Conservation (phyloP, 92 coral and sea anemone genomes). For the Paragorgia papillata region DNA sequence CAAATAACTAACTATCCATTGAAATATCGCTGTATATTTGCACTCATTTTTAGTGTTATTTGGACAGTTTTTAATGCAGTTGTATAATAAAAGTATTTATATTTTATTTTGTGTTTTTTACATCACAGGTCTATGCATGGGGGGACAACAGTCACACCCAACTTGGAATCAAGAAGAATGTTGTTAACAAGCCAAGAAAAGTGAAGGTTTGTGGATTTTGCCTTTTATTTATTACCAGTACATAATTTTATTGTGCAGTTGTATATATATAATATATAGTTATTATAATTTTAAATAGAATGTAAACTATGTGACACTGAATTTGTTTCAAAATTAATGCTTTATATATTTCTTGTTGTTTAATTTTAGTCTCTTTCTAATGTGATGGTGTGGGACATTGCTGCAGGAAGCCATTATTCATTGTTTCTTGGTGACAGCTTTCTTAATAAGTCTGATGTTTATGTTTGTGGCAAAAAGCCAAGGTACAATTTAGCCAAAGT, state of each 20-base stretch:
- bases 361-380: constrained; percentile 82
- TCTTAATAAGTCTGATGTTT: constrained; percentile 83
- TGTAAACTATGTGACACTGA: too few relatives aligned
- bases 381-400: constrained; percentile 94
- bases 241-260: too few relatives aligned
- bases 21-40: too few relatives aligned
- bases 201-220: constrained; percentile 89
- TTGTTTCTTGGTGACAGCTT: constrained; percentile 91
- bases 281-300: too few relatives aligned
- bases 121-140: constrained; percentile 91
- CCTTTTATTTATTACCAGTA: too few relatives aligned
- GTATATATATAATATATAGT: too few relatives aligned
- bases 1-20: too few relatives aligned
- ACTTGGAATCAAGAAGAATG: constrained; percentile 86
- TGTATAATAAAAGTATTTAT: too few relatives aligned
- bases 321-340: not conserved
- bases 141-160: constrained; percentile 98
- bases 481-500: constrained; percentile 50
- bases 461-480: constrained; percentile 97
- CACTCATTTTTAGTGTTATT: too few relatives aligned
- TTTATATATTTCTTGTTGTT: too few relatives aligned
- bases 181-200: constrained; percentile 83
- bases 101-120: too few relatives aligned
- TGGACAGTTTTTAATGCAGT: too few relatives aligned
- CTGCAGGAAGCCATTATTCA: constrained; percentile 99